Conservation (phyloP, 53 echinoderm and acorn worm genomes). For the Mesocentrotus franciscanus region DNA sequence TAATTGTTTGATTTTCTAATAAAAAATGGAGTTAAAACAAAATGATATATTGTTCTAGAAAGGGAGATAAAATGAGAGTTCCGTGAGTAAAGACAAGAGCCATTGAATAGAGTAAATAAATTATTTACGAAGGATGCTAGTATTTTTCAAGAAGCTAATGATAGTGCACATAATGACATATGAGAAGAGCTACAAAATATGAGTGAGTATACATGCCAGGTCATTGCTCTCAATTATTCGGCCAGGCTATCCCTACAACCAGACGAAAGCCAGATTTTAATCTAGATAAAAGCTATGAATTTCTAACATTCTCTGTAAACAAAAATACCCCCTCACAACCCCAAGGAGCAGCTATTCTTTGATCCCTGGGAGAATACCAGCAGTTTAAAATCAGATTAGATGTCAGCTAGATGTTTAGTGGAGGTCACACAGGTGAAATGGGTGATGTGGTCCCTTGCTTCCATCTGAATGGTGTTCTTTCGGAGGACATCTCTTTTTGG, state of each 20-base stretch:
- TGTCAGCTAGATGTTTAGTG: slow-evolving; percentile 48
- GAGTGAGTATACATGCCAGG: slow-evolving; percentile 25
- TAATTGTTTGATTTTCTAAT: too few relatives aligned
- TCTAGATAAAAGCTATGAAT: slow-evolving; percentile 47
- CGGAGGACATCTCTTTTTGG: slow-evolving; percentile 50
- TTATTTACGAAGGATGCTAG: not conserved
- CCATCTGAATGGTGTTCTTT: slow-evolving; percentile 31
- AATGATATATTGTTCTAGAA: not conserved
- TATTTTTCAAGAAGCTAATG: not conserved
- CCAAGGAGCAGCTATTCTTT: slow-evolving; percentile 37
- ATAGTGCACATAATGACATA: not conserved
- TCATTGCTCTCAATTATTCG: not conserved
- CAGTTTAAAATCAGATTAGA: slow-evolving; percentile 59
- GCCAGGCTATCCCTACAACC: not conserved
- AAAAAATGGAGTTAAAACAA: not conserved
- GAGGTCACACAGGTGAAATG: slow-evolving; percentile 49
- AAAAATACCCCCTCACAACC: slow-evolving; percentile 31
- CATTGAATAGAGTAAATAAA: not conserved
- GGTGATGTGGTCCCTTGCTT: slow-evolving; percentile 9
- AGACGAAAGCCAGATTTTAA: slow-evolving; percentile 36
- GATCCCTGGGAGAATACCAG: slow-evolving; percentile 17
- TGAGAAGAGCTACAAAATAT: not conserved
- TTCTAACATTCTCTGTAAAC: slow-evolving; percentile 51
- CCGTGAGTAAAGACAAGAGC: not conserved
- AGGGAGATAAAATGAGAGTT: not conserved